Evolutionary conservation across 2,797 vertebrate species (phyloP).

Genomic region (Protonibea diacanthus): DNA sequence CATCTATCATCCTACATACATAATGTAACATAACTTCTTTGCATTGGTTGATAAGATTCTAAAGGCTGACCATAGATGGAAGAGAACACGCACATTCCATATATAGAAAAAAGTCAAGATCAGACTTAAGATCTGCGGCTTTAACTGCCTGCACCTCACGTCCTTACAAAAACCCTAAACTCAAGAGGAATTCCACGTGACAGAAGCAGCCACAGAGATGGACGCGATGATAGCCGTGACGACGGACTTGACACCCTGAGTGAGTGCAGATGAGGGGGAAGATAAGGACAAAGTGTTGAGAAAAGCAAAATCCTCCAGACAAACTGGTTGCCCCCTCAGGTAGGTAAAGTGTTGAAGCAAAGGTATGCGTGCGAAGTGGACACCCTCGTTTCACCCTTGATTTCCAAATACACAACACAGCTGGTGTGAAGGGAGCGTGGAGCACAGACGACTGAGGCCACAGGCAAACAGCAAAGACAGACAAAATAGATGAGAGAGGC

Average conservation of each 20-base stretch:
- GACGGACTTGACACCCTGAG: slow-evolving; percentile 19
- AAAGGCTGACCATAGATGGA: too few relatives aligned
- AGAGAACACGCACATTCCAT: too few relatives aligned
- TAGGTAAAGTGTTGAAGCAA: slow-evolving; percentile 44
- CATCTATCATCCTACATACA: too few relatives aligned
- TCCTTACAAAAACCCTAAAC: neutral
- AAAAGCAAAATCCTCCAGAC: slow-evolving; percentile 28
- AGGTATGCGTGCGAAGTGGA: slow-evolving; percentile 58
- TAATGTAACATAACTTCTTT: too few relatives aligned
- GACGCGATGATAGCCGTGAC: slow-evolving; percentile 12
- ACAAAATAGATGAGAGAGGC: neutral
- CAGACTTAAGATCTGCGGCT: neutral
- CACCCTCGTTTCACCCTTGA: slow-evolving; percentile 33
- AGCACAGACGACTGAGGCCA: neutral
- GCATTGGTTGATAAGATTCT: too few relatives aligned
- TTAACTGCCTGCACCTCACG: neutral
- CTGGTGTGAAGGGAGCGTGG: slow-evolving; percentile 20
- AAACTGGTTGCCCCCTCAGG: slow-evolving; percentile 31
- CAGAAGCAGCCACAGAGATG: neutral
- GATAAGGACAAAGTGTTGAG: slow-evolving; percentile 38
- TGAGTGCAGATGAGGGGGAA: slow-evolving; percentile 29
- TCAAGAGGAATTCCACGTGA: neutral
- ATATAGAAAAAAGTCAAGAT: too few relatives aligned
- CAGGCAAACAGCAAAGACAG: neutral
- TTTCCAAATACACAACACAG: slow-evolving; percentile 47